Evolutionary conservation across 2,888 invertebrate genomes (phyloP), one percentile per base, ranked within the genome.

Genomic region (Drosophila leonis): DNA sequence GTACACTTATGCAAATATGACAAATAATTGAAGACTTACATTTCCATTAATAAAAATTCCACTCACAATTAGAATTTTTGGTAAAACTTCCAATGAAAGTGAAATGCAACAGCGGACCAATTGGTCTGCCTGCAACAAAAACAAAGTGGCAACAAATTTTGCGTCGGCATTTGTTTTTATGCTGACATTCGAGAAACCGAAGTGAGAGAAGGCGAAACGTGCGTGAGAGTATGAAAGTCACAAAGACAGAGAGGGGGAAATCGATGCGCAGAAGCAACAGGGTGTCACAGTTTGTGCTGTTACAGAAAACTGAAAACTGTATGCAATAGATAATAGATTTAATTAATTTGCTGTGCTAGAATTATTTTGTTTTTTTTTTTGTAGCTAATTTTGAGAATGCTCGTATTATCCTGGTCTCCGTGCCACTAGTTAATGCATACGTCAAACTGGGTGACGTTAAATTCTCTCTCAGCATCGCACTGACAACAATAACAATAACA

Each of bases 381-480:
- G 2, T 13, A 5, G 4, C 10, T 9, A 15, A 35, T 24, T 49
- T 37, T 29, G n/a, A 13, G 10, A 27, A 18, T 65, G 31, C 15
- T 13, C 13, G n/a, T 20, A 29, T 44, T 57, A 39, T 57, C 55
- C 67, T 68, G 6, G 3, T 31, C 39, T 4, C 8, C 20, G 8
- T 15, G 13, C 7, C 1, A 27, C 24, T 33, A 12, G 35, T 33
- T 46, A 41, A 13, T 29, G 42, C 60, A 48, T 39, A 52, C 63
- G 46, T 55, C 33, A 52, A 39, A 68, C 29, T 55, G 54, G n/a
- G 61, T 59, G 55, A 59, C 27, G 42, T 49, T 55, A 60, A 74
- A 52, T 54, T 51, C 71, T 65, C 62, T 72, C 65, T 72, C 77
- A 88, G 88, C 83, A 88, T 88, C 83, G 71, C 72, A 63, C 37